A percentile compares a stretch with the other conserved stretches of the same genome.
Conservation (phyloP, 2,113 vertebrate genomes). For the Vidua macroura region DNA sequence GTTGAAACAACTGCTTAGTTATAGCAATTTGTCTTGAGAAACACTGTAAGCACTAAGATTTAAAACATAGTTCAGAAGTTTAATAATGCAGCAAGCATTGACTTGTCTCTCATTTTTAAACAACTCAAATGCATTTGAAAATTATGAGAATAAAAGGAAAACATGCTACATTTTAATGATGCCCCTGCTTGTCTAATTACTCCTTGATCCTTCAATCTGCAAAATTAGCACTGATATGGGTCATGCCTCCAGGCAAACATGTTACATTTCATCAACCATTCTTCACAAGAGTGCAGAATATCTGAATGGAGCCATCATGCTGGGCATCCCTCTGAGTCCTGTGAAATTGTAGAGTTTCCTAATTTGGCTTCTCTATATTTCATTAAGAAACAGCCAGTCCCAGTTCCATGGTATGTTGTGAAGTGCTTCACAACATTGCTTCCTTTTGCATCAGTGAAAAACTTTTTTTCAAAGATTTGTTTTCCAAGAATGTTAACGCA, state of each 20-base stretch:
- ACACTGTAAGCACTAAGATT: background rate
- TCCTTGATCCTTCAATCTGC: background rate
- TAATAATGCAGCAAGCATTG: constrained; percentile 30
- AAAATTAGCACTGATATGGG: constrained; percentile 32
- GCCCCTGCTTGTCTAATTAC: constrained; percentile 23
- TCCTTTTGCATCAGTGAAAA: background rate
- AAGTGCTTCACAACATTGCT: background rate
- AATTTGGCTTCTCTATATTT: background rate
- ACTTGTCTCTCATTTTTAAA: constrained; percentile 23
- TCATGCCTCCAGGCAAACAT: constrained; percentile 27
- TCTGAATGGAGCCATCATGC: background rate
- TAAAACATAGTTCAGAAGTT: constrained; percentile 13
- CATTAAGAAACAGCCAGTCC: background rate
- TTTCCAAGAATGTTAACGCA: background rate
- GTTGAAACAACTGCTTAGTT: background rate
- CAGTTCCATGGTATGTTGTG: background rate
- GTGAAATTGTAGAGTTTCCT: background rate
- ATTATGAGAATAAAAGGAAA: constrained; percentile 53
- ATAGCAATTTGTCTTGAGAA: constrained; percentile 19
- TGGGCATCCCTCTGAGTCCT: background rate
- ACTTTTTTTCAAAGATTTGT: background rate
- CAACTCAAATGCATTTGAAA: background rate
- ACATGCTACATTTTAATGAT: background rate
- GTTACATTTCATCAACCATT: background rate
- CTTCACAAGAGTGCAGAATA: background rate